Evolutionary conservation across 2,113 vertebrate species (phyloP).

Genomic region (Nycticryphes semicollaris): DNA sequence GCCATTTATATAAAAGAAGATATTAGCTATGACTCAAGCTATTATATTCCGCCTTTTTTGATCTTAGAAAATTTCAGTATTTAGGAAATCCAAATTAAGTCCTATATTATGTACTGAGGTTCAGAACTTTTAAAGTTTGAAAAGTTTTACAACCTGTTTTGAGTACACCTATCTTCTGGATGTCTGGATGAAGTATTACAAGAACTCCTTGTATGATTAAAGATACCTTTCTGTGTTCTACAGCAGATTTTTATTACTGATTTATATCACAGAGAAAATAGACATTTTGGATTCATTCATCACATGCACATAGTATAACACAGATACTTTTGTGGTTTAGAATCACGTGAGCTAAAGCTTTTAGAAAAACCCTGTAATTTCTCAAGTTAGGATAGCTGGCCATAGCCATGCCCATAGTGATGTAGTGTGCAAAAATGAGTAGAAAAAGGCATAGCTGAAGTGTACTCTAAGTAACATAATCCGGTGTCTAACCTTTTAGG

Average conservation of each 20-base stretch:
- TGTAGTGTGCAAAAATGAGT: neutral
- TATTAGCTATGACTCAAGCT: neutral
- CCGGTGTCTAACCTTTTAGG: neutral
- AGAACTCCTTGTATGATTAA: neutral
- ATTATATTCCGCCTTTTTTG: neutral
- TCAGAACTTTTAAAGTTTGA: neutral
- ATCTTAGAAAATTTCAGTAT: neutral
- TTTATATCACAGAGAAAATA: neutral
- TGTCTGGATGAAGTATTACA: neutral
- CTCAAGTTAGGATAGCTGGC: neutral
- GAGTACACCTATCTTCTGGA: neutral
- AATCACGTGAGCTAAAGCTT: neutral
- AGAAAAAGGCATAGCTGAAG: neutral
- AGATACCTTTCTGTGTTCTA: neutral
- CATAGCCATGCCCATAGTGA: neutral
- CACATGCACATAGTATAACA: neutral
- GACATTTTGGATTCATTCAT: neutral
- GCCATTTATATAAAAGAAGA: neutral
- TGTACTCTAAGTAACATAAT: neutral
- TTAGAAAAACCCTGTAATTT: fast-evolving
- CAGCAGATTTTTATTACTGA: neutral
- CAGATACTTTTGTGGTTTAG: neutral
- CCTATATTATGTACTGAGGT: neutral
- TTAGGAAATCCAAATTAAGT: neutral
- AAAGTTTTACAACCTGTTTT: neutral